These are phyloP conservation scores for Hirudinaria manillensis DNA, from an alignment of 2,888 invertebrate genomes.

Conservation along the genomic window DNA sequence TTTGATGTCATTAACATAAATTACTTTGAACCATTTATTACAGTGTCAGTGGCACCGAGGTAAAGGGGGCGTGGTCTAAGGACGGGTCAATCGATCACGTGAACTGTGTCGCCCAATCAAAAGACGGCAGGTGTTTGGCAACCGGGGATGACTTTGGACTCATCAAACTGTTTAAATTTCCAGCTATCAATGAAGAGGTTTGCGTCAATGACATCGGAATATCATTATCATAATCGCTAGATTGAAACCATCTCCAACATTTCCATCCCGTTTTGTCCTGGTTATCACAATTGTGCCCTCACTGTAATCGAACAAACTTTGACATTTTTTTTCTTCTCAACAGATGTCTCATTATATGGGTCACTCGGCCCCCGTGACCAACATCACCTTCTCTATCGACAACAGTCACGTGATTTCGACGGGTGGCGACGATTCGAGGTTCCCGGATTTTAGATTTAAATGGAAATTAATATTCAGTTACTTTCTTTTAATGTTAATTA, in stretches of 20 bases:
- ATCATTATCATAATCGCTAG: not conserved
- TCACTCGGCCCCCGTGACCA: conserved; percentile 56
- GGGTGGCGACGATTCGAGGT: conserved; percentile 55
- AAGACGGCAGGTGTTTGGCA: conserved; percentile 49
- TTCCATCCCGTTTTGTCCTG: not conserved
- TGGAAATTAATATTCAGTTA: not conserved
- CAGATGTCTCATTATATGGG: conserved; percentile 48
- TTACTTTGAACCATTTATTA: not conserved
- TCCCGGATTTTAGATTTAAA: not conserved
- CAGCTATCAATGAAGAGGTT: conserved; percentile 50
- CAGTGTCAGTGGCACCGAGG: conserved; percentile 53
- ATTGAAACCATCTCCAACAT: not conserved
- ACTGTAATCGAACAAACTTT: too few relatives aligned
- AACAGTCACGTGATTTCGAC: conserved; percentile 52
- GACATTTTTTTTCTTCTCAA: too few relatives aligned
- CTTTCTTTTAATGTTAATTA: not conserved
- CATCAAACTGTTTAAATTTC: conserved; percentile 53
- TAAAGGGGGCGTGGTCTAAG: conserved; percentile 53
- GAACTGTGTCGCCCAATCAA: conserved; percentile 52
- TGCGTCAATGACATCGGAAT: conserved; percentile 20
- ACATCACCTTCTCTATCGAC: conserved; percentile 53
- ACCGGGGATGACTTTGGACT: conserved; percentile 54
- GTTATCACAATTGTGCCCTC: conserved; percentile 48
- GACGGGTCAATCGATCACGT: conserved; percentile 48
- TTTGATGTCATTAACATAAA: not conserved